Conservation (phyloP, 2,797 vertebrate species). For the Florisuga fusca region DNA sequence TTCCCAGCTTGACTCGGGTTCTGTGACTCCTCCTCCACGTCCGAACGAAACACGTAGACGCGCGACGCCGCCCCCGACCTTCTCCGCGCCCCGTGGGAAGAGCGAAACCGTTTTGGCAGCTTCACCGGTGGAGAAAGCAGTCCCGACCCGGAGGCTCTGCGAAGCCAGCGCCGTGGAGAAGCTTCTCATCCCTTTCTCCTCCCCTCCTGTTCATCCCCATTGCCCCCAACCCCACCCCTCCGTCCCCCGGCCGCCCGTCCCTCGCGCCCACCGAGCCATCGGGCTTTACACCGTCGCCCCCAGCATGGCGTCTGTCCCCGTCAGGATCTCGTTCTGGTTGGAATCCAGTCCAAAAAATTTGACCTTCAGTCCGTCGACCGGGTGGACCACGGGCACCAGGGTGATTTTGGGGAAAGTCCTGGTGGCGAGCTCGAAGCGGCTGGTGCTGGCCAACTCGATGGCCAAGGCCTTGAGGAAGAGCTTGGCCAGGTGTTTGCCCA, state of each 20-base stretch:
- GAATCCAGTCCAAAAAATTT: conserved; percentile 97
- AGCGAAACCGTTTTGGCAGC: conserved; percentile 4
- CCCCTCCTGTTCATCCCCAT: background rate
- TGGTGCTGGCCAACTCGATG: conserved; percentile 93
- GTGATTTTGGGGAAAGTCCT: conserved; percentile 91
- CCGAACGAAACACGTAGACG: background rate
- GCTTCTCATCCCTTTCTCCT: conserved; percentile 25
- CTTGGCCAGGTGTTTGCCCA: conserved; percentile 95
- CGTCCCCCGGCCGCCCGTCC: background rate
- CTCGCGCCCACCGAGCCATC: background rate
- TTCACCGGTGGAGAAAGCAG: background rate
- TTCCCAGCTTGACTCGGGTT: background rate
- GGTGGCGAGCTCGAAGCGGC: conserved; percentile 93
- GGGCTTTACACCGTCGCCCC: conserved; percentile 88
- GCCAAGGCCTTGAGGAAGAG: conserved; percentile 94
- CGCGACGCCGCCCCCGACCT: background rate
- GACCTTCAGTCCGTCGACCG: conserved; percentile 92
- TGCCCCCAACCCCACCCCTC: conserved; percentile 44
- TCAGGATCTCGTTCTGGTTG: conserved; percentile 98
- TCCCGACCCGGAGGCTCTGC: background rate
- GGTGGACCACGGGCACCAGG: conserved; percentile 94
- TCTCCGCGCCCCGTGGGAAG: background rate
- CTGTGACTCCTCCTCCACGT: background rate
- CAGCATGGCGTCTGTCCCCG: conserved; percentile 91
- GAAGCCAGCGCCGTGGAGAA: background rate